Base-by-base conservation (phyloP, 2,797 vertebrate species). In the Pseudomugil gertrudae region DNA sequence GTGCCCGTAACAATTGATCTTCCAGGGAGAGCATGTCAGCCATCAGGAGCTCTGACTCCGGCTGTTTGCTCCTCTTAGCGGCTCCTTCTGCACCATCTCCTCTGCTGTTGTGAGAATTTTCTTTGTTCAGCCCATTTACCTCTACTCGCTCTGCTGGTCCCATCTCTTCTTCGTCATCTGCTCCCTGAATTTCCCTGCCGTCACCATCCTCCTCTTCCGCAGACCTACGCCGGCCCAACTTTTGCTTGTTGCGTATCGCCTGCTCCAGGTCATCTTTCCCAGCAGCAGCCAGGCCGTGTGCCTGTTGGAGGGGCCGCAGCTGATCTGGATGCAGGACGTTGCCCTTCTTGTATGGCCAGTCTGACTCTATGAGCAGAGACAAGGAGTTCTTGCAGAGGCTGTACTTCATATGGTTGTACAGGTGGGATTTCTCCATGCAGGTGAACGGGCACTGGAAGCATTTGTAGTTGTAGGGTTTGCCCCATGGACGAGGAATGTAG, bases 391-490 rank as follows among this genome's bases (percentile, higher is more conserved):
- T 98, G 81, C 98, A 99, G 76, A 99, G 93, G 87, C 98, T 99
- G 92, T 99, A 99, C 92, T 99, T 99, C 98, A 99, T 99, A 79
- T 99, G 98, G 90, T 99, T 99, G 92, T 99, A 99, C 19, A 99
- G 96, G 75, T 99, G 98, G 0, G 98, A 99, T 83, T 99, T 99
- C 93, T 99, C 98, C 95, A 99, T 97, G 93, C 98, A 99, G 30
- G 98, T 99, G 92, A 99, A 99, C 9, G 98, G 98, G 7, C 98
- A 99, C 87, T 99, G 98, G 92, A 99, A 99, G 76, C 98, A 99
- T 80, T 99, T 99, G 93, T 99, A 99, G 85, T 99, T 99, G 92
- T 99, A 99, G 0, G 98, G 98, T 66, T 99, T 99, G 9, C 98
- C 98, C 95, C 98, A 98, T 0, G 98, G 98, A 33, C 98, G 91